These are phyloP conservation scores for Zosterops pallidus DNA, from an alignment of 2,113 vertebrate genomes.

Conservation along the genomic window DNA sequence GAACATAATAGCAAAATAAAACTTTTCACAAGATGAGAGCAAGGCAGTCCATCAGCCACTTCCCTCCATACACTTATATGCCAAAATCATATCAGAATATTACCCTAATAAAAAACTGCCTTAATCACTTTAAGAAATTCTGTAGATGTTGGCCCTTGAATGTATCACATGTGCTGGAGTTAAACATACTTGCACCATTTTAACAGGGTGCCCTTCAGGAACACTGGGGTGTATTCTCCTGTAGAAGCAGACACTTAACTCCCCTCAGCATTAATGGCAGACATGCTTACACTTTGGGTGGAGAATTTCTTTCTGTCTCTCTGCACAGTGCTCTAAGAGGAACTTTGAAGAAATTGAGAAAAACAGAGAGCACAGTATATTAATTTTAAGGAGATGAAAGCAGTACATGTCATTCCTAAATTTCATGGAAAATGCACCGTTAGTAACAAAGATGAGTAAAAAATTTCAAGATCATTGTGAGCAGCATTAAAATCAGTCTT, in stretches of 20 bases:
- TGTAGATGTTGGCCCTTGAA: conserved; percentile 49
- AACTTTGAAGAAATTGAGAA: conserved; percentile 67
- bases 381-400: conserved; percentile 75
- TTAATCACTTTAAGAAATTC: conserved; percentile 22
- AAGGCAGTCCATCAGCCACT: background rate
- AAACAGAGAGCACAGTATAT: conserved; percentile 57
- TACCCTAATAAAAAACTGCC: background rate
- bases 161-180: conserved; percentile 44
- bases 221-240: conserved; percentile 50
- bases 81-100: conserved; percentile 33
- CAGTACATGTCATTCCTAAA: conserved; percentile 62
- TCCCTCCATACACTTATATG: background rate
- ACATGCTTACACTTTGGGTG: conserved; percentile 13
- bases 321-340: conserved; percentile 58
- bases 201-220: conserved; percentile 64
- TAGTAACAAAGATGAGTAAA: conserved; percentile 72
- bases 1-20: background rate
- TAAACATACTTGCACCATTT: conserved; percentile 62
- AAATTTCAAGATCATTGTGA: conserved; percentile 75
- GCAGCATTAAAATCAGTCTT: conserved; percentile 70
- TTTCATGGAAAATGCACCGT: conserved; percentile 67
- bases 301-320: conserved; percentile 70
- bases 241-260: conserved; percentile 68
- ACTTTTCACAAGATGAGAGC: background rate
- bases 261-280: conserved; percentile 63